Evolutionary conservation across 2,888 invertebrate species (phyloP).

Genomic region (Synergus umbraculus): DNA sequence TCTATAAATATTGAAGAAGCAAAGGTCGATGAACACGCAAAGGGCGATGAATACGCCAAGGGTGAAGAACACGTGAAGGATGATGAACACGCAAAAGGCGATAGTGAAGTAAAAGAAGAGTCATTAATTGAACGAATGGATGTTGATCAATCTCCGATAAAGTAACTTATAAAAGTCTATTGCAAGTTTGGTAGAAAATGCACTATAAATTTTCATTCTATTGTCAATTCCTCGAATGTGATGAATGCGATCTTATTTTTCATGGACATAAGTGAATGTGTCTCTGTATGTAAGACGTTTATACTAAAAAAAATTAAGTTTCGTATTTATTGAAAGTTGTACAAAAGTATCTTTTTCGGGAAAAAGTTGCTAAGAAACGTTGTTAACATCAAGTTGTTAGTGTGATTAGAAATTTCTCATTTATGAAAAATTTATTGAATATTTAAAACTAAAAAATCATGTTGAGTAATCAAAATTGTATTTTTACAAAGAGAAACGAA

Average conservation of each 20-base stretch:
- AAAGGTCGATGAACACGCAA: background rate
- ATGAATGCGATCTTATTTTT: constrained; percentile 29
- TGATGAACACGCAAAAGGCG: background rate
- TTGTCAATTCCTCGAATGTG: constrained; percentile 17
- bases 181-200: background rate
- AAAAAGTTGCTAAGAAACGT: background rate
- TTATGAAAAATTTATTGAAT: constrained; percentile 44
- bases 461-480: constrained; percentile 47
- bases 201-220: constrained; percentile 21
- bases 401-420: background rate
- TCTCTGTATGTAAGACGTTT: constrained; percentile 7
- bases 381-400: constrained; percentile 4
- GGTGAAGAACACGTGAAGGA: background rate
- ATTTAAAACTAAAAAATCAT: constrained; percentile 47
- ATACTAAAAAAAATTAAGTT: background rate
- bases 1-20: background rate
- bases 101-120: constrained; percentile 42
- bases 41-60: background rate
- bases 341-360: constrained; percentile 7
- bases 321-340: constrained; percentile 9
- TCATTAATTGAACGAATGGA: constrained; percentile 61
- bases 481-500: constrained; percentile 49
- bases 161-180: constrained; percentile 29
- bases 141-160: constrained; percentile 62
- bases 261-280: constrained; percentile 34